phyloP scores from a whole-genome alignment of 2,888 invertebrate species.

The Erebia ligea region DNA sequence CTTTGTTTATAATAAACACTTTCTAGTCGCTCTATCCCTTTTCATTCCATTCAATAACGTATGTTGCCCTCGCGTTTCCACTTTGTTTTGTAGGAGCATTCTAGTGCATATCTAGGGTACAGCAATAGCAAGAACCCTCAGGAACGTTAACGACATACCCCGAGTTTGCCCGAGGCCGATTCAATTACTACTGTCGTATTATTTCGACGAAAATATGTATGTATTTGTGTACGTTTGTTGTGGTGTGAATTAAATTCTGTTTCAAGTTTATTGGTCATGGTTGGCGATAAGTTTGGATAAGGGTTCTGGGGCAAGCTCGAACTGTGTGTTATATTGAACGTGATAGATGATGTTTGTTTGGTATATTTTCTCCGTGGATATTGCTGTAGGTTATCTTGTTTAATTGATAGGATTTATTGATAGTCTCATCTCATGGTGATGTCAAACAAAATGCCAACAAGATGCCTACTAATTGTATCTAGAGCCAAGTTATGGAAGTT shows the following conservation, averaged over 20 bases:
- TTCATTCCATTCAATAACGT: constrained; percentile 40
- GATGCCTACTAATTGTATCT: too few relatives aligned
- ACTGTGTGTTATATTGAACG: constrained; percentile 44
- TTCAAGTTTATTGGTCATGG: constrained; percentile 76
- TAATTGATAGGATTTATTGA: not conserved
- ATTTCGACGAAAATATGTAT: constrained; percentile 81
- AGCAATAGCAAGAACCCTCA: constrained; percentile 68
- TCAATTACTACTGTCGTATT: constrained; percentile 83
- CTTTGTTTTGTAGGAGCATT: constrained; percentile 72
- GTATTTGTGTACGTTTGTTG: constrained; percentile 72
- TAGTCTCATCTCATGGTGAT: not conserved
- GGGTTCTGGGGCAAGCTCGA: constrained; percentile 50
- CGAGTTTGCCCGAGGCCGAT: constrained; percentile 80
- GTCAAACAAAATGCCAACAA: too few relatives aligned
- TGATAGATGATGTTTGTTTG: constrained; percentile 36
- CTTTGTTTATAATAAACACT: constrained; percentile 83
- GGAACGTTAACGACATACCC: constrained; percentile 79
- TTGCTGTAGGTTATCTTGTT: constrained; percentile 2
- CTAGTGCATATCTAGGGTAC: constrained; percentile 76
- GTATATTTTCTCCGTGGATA: constrained; percentile 16
- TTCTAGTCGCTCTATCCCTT: constrained; percentile 60
- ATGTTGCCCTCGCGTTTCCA: constrained; percentile 53
- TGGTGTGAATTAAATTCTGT: constrained; percentile 79
- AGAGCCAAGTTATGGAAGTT: too few relatives aligned
- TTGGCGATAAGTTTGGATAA: constrained; percentile 66